Conservation (phyloP, 2,888 invertebrate genomes). For the Sesamia inferens region DNA sequence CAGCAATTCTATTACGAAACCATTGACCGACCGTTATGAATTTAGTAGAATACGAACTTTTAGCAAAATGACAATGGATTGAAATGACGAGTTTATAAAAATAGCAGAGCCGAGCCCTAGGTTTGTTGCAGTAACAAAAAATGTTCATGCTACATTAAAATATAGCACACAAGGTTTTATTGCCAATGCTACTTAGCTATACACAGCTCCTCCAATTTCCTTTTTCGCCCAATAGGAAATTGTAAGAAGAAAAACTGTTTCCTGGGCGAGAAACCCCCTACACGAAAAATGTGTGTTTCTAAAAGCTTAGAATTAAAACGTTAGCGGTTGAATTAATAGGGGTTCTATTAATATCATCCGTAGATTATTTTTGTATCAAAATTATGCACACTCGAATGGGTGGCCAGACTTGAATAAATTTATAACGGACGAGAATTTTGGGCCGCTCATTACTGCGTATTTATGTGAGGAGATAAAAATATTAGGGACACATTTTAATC, state of each 20-base stretch:
- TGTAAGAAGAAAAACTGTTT: slow-evolving; percentile 79
- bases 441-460: slow-evolving; percentile 88
- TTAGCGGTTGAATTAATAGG: slow-evolving; percentile 79
- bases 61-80: too few species aligned
- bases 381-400: slow-evolving; percentile 88
- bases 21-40: too few species aligned
- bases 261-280: slow-evolving; percentile 71
- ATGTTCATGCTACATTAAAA: not conserved
- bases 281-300: slow-evolving; percentile 59
- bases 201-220: slow-evolving; percentile 69
- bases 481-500: slow-evolving; percentile 89
- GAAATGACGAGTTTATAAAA: too few species aligned
- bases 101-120: too few species aligned
- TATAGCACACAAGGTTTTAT: slow-evolving; percentile 7
- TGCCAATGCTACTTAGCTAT: slow-evolving; percentile 29
- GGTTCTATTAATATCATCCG: slow-evolving; percentile 79
- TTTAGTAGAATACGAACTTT: too few species aligned
- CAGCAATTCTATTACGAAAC: too few species aligned
- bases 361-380: slow-evolving; percentile 89
- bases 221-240: slow-evolving; percentile 81
- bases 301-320: slow-evolving; percentile 66
- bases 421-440: slow-evolving; percentile 86
- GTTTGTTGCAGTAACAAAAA: too few species aligned
- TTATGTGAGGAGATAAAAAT: slow-evolving; percentile 90
- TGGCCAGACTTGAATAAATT: slow-evolving; percentile 88